Evolutionary conservation across 2,113 vertebrate species (phyloP), one percentile per base, ranked within the genome.

Genomic region (Planiliza haematocheilus): DNA sequence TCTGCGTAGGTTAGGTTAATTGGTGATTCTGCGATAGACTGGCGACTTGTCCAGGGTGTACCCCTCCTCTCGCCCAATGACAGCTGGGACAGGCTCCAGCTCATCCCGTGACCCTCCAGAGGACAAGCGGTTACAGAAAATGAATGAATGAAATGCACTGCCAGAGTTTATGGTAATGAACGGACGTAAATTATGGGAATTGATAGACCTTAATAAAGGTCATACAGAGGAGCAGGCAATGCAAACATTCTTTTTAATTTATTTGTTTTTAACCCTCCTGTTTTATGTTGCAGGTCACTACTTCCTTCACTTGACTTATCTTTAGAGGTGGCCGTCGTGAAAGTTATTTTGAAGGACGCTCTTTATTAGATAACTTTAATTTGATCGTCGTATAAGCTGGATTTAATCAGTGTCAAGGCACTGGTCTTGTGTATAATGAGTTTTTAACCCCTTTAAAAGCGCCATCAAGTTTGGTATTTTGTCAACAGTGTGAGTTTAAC

Each of bases 401-500:
- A 62, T 58, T 58, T 74, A 14, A 76, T 57, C 24, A 51, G 11
- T 18, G 14, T 30, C 16, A 45, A 65, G 55, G 34, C 16, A 36
- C 51, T 50, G 18, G 16, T 45, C 14, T 60, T 59, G 5, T 41
- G 16, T 21, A 9, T 48, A 48, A 63, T 70, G 18, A 30, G 70
- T 73, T 30, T 68, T 30, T 2, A 62, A 36, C 41, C 42, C 4
- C 14, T 81, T 70, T 17, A 58, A 81, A 86, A 79, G 52, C 58
- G 20, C 60, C 64, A 73, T 68, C 50, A 86, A 66, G 17, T 83
- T 71, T 68, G 39, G 7, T 57, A 55, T 72, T 80, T 68, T 67
- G 59, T 62, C 64, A 70, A 82, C 55, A 74, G n/a, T 30, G 59
- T 30, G 64, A 70, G 63, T 69, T 83, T 34, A 80, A 41, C 71